Percentiles rank a stretch among this genome's conserved stretches.
phyloP scores from a whole-genome alignment of 2,113 vertebrate genomes.

The Bos javanicus region DNA sequence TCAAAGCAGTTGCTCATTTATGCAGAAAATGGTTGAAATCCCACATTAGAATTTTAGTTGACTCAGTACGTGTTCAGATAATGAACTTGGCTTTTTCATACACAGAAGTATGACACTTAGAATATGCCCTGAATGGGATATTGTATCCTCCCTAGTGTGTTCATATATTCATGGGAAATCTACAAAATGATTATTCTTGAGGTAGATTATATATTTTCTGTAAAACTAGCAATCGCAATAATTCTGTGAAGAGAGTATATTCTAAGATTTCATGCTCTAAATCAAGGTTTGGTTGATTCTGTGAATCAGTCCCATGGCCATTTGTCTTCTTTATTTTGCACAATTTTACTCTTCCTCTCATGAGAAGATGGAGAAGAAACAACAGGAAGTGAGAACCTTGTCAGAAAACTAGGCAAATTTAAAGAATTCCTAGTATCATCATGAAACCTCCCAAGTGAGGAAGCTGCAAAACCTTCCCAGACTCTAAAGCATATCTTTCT shows the following conservation, averaged over 20 bases:
- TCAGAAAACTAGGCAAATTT: neutral
- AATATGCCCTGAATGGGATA: neutral
- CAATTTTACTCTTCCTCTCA: neutral
- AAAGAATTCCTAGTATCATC: neutral
- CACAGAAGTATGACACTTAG: neutral
- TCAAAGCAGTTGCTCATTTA: neutral
- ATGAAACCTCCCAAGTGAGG: neutral
- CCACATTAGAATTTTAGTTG: neutral
- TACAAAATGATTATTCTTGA: neutral
- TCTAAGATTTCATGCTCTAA: neutral
- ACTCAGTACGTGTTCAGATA: neutral
- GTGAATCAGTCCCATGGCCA: neutral
- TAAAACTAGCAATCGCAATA: neutral
- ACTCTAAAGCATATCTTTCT: neutral
- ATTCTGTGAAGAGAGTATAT: neutral
- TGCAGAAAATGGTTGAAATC: neutral
- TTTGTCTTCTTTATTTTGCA: neutral
- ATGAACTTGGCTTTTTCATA: neutral
- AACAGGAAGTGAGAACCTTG: neutral
- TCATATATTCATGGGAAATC: neutral
- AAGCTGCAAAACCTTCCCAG: neutral
- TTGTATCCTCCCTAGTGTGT: neutral
- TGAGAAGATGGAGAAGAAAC: neutral
- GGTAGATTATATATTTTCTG: neutral
- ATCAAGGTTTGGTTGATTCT: neutral